Evolutionary conservation across 37 sponge, comb jelly and placozoan genomes (phyloP), one percentile per base, ranked within the genome.

Genomic region (Beroe ovata): DNA sequence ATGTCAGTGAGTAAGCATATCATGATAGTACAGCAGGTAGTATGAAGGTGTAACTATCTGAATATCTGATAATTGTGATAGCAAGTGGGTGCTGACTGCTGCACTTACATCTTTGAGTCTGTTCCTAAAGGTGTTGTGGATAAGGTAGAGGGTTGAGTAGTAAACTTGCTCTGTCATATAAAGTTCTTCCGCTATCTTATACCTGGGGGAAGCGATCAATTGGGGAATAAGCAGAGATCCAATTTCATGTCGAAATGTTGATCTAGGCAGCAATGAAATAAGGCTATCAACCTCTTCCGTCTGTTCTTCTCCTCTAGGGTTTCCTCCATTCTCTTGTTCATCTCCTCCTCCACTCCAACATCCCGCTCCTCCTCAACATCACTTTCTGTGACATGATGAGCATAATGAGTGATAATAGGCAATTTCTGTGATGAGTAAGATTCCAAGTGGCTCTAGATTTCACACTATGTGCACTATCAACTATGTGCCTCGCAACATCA

Each of bases 121-220:
- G 47, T 77, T 42, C 41, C 84, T 77, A 54, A 77, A 77, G n/a
- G 54, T 42, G 8, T 42, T 35, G 54, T 77, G 16, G 28, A 77
- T 39, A 25, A 77, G 47, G 33, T 30, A 32, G 8, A 77, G 47
- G n/a, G 84, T 77, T 77, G 84, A 77, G 33, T 26, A 39, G 84
- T 77, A 77, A 0, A 35, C 84, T 77, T 77, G 36, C 23, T 77
- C 84, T 41, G 84, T 77, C 23, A 54, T 77, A 41, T 77, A 77
- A 21, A 77, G 21, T 26, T 77, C 84, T 20, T 77, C 84, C 8
- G 84, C 84, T 25, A 77, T 77, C 47, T 77, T 77, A 41, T 32
- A 39, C 23, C 84, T 77, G 54, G 14, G 28, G 21, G 21, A 28
- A 36, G 36, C 8, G 11, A 63, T 63, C 16, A 58, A 58, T 19